phyloP scores from a whole-genome alignment of 2,888 invertebrate genomes.

The Harpalus rubripes region DNA sequence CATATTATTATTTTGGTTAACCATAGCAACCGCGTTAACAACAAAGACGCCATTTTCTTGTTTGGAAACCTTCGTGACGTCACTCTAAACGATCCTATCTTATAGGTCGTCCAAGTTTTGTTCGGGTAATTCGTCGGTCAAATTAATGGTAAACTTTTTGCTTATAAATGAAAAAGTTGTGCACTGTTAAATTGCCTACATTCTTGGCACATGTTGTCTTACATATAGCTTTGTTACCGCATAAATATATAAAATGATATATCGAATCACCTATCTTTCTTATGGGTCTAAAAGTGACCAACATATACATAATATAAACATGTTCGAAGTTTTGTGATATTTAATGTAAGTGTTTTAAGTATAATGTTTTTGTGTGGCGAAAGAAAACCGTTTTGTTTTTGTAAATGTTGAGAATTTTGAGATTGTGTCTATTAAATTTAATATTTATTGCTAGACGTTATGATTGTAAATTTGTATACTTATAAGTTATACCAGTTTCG shows the following conservation, averaged over 20 bases:
- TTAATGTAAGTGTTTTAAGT: conserved; percentile 61
- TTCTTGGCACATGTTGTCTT: conserved; percentile 46
- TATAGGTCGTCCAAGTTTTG: too few species aligned
- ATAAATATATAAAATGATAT: conserved; percentile 56
- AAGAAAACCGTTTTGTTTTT: conserved; percentile 16
- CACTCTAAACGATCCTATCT: too few species aligned
- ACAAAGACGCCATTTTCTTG: too few species aligned
- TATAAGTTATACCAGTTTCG: neutral
- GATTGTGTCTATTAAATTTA: conserved; percentile 11
- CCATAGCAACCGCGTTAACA: too few species aligned
- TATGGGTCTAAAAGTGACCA: conserved; percentile 44
- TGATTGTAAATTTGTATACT: conserved; percentile 20
- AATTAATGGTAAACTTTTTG: neutral
- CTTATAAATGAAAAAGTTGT: too few species aligned
- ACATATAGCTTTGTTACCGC: conserved; percentile 58
- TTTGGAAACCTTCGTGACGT: too few species aligned
- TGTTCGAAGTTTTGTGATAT: conserved; percentile 66
- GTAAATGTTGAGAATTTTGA: conserved; percentile 25
- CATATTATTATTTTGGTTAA: too few species aligned
- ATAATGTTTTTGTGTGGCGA: conserved; percentile 22
- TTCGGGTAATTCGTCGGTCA: too few species aligned
- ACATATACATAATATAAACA: conserved; percentile 54
- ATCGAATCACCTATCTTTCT: conserved; percentile 51
- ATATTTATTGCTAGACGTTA: conserved; percentile 17
- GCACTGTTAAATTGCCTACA: conserved; percentile 10